Base-by-base conservation (phyloP, 2,113 vertebrate genomes). In the Mastomys coucha region DNA sequence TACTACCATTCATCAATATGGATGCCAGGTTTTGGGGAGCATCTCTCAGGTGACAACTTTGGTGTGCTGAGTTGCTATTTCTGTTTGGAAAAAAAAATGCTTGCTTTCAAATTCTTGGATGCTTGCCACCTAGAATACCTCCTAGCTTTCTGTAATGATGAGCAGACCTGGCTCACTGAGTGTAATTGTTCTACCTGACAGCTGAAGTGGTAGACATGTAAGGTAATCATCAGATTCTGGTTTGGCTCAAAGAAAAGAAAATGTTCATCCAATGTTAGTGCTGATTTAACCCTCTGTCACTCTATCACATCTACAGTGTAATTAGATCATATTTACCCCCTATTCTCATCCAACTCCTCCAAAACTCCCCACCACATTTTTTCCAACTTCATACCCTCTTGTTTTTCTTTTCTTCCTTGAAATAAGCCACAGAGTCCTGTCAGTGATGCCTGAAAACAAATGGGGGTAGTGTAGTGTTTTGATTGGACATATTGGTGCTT, bases 71-170 rank as follows among this genome's bases (percentile, higher is more conserved):
- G 49, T 86, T 91, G 58, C 28, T 80, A 65, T 58, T 82, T 91
- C 81, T 76, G 42, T 45, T 45, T 76, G 45, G 33, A 91, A 75
- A 88, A 81, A 75, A 87, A 82, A 39, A 51, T 39, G 19, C 31
- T 89, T 95, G 39, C 5, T 86, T 94, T 91, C 53, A 89, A 91
- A 58, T 72, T 93, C 51, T 86, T 96, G 80, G 69, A 89, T 82
- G 24, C 85, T 5, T 85, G 39, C 26, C 39, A 49, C 39, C 56
- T 76, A 70, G 94, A 92, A 65, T 51, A 81, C 17, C 33, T 80
- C 60, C 22, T 60, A 45, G 24, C n/a, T 14, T 95, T 91, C 63
- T 88, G 51, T 39, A 91, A 36, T 39, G 45, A 58, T 77, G 9
- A 8, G 31, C 26, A 69, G 45, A 42, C 1, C 69, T 5, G 67